Conservation (phyloP, 2,888 invertebrate genomes). For the Monopis laevigella region DNA sequence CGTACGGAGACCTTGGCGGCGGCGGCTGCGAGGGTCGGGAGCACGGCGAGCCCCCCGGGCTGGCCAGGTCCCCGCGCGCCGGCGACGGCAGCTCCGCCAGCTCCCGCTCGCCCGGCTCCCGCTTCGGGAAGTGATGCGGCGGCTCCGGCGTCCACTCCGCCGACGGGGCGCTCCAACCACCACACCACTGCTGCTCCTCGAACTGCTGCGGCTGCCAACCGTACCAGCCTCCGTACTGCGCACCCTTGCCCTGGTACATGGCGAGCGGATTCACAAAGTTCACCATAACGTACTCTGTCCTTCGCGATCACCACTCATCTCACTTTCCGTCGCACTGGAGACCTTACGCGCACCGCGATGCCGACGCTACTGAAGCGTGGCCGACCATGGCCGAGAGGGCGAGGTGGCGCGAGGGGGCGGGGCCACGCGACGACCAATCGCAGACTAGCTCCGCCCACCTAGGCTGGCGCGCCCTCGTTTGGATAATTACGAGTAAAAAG, state of each 20-base stretch:
- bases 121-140: slow-evolving; percentile 54
- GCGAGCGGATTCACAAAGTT: slow-evolving; percentile 76
- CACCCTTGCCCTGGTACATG: slow-evolving; percentile 74
- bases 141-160: slow-evolving; percentile 55
- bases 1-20: slow-evolving; percentile 83
- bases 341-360: neutral
- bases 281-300: slow-evolving; percentile 64
- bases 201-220: slow-evolving; percentile 61
- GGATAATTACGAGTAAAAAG: slow-evolving; percentile 44
- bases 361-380: slow-evolving; percentile 18
- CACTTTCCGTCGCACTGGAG: neutral
- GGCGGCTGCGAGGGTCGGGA: slow-evolving; percentile 67
- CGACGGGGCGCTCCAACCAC: slow-evolving; percentile 57
- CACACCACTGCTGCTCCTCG: slow-evolving; percentile 69
- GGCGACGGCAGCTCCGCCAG: slow-evolving; percentile 56
- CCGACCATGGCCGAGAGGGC: slow-evolving; percentile 25
- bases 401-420: slow-evolving; percentile 13
- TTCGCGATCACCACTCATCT: slow-evolving; percentile 5
- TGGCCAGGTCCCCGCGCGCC: slow-evolving; percentile 62
- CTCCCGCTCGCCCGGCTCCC: slow-evolving; percentile 52
- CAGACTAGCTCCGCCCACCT: slow-evolving; percentile 13
- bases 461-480: slow-evolving; percentile 22
- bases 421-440: slow-evolving; percentile 33
- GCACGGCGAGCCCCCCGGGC: slow-evolving; percentile 62
- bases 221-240: slow-evolving; percentile 60